phyloP scores from a whole-genome alignment of 1,140 invertebrate species.

The Geopemphigus sp. region DNA sequence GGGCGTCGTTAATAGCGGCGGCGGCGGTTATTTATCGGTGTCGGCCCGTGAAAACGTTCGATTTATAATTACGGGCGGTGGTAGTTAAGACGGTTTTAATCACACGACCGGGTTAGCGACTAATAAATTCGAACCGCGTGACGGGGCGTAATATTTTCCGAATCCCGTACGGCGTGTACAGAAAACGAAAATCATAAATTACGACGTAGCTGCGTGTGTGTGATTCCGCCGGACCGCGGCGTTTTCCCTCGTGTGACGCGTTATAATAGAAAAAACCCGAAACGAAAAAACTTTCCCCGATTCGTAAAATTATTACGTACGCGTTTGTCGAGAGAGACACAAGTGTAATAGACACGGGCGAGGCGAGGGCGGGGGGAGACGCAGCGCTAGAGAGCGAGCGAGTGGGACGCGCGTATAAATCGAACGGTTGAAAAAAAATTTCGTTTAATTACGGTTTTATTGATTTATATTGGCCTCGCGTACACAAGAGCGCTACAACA shows the following conservation, averaged over 20 bases:
- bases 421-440: slow-evolving; percentile 34
- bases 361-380: no score
- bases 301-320: slow-evolving; percentile 24
- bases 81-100: background rate
- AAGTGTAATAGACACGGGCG: no score
- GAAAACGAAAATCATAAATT: slow-evolving; percentile 40
- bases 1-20: background rate
- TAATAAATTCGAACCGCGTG: slow-evolving; percentile 29
- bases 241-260: background rate
- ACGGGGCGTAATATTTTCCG: slow-evolving; percentile 33
- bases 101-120: background rate
- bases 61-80: slow-evolving; percentile 25
- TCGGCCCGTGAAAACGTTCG: background rate
- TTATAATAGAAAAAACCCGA: background rate
- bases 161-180: background rate
- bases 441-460: slow-evolving; percentile 48
- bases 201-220: background rate
- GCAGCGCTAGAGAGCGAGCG: no score
- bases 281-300: slow-evolving; percentile 26
- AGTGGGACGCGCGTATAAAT: slow-evolving; percentile 23
- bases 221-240: background rate
- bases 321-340: no score
- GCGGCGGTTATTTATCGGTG: slow-evolving; percentile 21
- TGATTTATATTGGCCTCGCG: slow-evolving; percentile 20
- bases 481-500: no score